Evolutionary conservation across 1,140 invertebrate genomes (phyloP), one percentile per base, ranked within the genome.

Genomic region (Trichonephila clavipes): DNA sequence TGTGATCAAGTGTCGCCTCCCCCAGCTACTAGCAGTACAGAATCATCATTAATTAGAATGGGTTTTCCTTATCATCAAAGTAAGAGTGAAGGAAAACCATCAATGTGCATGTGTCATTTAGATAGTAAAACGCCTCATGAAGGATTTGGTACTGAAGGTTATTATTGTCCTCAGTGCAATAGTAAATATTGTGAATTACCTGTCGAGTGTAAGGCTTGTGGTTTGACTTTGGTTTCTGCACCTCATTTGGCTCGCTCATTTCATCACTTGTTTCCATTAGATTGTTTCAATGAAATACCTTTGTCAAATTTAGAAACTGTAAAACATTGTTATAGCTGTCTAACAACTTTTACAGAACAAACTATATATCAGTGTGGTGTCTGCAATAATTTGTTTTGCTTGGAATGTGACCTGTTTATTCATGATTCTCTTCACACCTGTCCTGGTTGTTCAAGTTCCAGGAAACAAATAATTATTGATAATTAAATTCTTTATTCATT

Each of bases 161-260:
- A 99, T 95, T 97, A 99, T 95, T 99, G 99, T 96, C 99, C 98
- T 40, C 98, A 99, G 95, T 99, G 99, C 96, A 97, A 97, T 94
- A 98, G 98, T 96, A 99, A 99, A 96, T 99, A 99, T 96, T 99
- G 99, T 96, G 98, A 99, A 96, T 96, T 99, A 94, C 99, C 99
- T 0, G 98, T 99, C 1, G 99, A 99, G 96, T 99, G 99, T 96
- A 97, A 97, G 95, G 97, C 98, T 19, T 99, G 99, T 96, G 98
- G 96, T 96, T 96, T 99, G 44, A 99, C 98, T 5, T 96, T 99
- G n/a, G 99, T 99, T 6, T 99, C 99, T 10, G 98, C 99, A 18
- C 98, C 99, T 21, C 99, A 99, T 96, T 96, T 99, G 66, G 99
- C 99, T 14, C 97, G 99, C 94, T 99, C 98, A 0, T 99, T 99